Evolutionary conservation across 2,888 invertebrate genomes (phyloP).

Genomic region (Anoncus sp.): DNA sequence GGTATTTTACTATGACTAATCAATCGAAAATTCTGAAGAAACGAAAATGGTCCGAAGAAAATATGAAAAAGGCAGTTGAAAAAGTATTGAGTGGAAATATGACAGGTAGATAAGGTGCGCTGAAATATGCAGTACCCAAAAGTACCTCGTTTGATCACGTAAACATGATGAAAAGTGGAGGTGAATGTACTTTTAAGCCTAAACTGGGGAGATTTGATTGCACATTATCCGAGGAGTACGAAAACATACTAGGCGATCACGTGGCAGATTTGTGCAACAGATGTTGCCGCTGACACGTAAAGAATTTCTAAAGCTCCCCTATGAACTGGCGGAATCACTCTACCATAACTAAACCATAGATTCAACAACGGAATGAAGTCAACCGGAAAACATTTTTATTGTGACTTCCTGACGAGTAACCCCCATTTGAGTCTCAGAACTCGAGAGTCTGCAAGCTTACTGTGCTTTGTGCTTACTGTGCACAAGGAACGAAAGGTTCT

Average conservation of each 20-base stretch:
- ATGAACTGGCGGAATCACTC: constrained; percentile 33
- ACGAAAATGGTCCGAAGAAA: constrained; percentile 52
- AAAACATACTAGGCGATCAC: constrained; percentile 26
- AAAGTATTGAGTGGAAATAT: constrained; percentile 30
- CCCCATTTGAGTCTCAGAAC: constrained; percentile 34
- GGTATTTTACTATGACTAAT: background rate
- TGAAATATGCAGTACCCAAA: constrained; percentile 25
- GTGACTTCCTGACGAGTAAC: constrained; percentile 31
- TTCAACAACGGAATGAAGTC: constrained; percentile 43
- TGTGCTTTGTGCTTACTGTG: constrained; percentile 22
- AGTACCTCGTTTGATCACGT: constrained; percentile 19
- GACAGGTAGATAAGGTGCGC: constrained; percentile 33
- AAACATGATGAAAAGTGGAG: constrained; percentile 35
- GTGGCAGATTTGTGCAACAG: constrained; percentile 40
- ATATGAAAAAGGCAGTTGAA: constrained; percentile 14
- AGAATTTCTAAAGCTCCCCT: constrained; percentile 50
- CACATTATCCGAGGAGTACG: constrained; percentile 31
- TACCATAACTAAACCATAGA: constrained; percentile 30
- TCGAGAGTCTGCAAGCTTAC: constrained; percentile 35
- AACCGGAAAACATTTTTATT: constrained; percentile 49
- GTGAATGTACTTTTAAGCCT: constrained; percentile 31
- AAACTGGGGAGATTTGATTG: constrained; percentile 30
- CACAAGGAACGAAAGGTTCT: too few species aligned
- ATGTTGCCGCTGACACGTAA: constrained; percentile 37
- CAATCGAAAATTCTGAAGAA: constrained; percentile 24